A percentile compares a stretch with the other conserved stretches of the same genome.
Conservation (phyloP, 2,797 vertebrate genomes). For the Tadarida brasiliensis region DNA sequence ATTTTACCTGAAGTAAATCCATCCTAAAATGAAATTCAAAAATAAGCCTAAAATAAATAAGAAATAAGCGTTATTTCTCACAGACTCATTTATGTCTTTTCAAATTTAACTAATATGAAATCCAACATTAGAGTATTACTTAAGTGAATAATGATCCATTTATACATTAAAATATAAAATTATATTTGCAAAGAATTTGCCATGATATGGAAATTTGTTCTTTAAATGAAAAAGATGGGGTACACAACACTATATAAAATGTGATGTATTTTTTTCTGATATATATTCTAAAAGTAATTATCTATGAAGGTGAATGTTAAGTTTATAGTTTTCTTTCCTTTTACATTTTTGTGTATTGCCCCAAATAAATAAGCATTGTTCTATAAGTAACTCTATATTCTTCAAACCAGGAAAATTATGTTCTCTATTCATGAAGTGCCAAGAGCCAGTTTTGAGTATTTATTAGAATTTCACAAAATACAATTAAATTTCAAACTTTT, state of each 20-base stretch:
- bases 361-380: not conserved
- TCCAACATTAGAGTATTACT: not conserved
- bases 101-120: constrained; percentile 41
- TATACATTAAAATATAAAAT: constrained; percentile 43
- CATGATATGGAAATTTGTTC: not conserved
- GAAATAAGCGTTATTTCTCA: not conserved
- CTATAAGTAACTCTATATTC: constrained; percentile 19
- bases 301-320: not conserved
- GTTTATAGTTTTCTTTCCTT: constrained; percentile 7
- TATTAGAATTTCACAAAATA: constrained; percentile 36
- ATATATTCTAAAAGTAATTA: not conserved
- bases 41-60: constrained; percentile 16
- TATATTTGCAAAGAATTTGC: not conserved
- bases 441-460: not conserved
- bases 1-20: constrained; percentile 45
- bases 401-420: constrained; percentile 28
- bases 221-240: not conserved
- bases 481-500: constrained; percentile 34
- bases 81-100: not conserved
- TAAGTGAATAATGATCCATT: not conserved
- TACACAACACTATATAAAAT: not conserved
- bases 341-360: not conserved
- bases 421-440: not conserved
- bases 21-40: not conserved
- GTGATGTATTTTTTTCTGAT: not conserved